phyloP scores from a whole-genome alignment of 2,797 vertebrate species.

The Macroramphosus scolopax region DNA sequence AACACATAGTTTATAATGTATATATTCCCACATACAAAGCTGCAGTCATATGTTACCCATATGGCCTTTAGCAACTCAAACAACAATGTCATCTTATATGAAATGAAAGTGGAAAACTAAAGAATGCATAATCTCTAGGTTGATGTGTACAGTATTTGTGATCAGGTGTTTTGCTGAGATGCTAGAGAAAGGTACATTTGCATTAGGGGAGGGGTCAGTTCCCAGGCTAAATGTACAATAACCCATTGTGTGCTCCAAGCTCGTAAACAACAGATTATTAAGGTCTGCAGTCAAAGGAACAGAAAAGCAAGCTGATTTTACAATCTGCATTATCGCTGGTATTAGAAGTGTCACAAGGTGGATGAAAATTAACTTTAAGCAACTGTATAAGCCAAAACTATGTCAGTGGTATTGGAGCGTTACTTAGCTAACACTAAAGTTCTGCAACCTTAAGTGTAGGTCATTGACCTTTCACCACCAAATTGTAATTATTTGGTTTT shows the following conservation, averaged over 20 bases:
- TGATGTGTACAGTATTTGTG: slow-evolving; percentile 18
- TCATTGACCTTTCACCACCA: too few relatives aligned
- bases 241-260: slow-evolving; percentile 3
- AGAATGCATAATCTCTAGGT: slow-evolving; percentile 35
- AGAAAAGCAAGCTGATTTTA: too few relatives aligned
- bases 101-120: slow-evolving; percentile 14
- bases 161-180: slow-evolving; percentile 37
- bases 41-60: slow-evolving; percentile 5
- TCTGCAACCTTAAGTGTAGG: not conserved
- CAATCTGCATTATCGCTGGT: too few relatives aligned
- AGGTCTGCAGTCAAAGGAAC: not conserved
- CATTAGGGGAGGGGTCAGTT: not conserved
- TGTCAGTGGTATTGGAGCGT: not conserved
- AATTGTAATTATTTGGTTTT: too few relatives aligned
- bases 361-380: not conserved
- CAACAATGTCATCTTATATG: slow-evolving; percentile 7
- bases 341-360: not conserved
- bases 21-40: slow-evolving; percentile 19
- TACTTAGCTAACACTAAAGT: not conserved
- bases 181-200: slow-evolving; percentile 39
- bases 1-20: slow-evolving; percentile 14
- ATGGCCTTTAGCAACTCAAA: slow-evolving; percentile 5
- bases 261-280: slow-evolving; percentile 18
- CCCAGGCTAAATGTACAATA: slow-evolving; percentile 1
- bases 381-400: not conserved